Evolutionary conservation across 2,888 invertebrate genomes (phyloP), one percentile per base, ranked within the genome.

Genomic region (Lamellibrachia satsuma): DNA sequence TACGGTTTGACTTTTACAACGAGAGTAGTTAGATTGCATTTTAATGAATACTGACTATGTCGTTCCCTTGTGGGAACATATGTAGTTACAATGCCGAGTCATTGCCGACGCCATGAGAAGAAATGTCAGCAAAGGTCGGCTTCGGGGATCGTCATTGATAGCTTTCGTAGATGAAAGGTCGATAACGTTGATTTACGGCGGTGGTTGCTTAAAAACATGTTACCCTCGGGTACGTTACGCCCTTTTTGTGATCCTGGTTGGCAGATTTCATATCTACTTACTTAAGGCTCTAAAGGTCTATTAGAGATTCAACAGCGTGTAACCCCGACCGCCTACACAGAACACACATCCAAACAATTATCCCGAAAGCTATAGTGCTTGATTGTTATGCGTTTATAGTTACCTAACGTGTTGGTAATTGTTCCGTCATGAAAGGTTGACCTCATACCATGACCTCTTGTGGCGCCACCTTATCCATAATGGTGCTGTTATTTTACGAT

Each of bases 81-180:
- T 75, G 75, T 75, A n/a, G 75, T 75, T n/a, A 75, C 75, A 22
- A 4, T 22, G n/a, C 75, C 15, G 75, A 75, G 22, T 22, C 15
- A 22, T 75, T 22, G n/a, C 75, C 15, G 75, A 75, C 75, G n/a
- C 15, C n/a, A 75, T 3, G 75, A 22, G 75, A 4, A 75, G 15
- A 75, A 75, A 75, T 75, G 75, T 75, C 75, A 75, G 22, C 75
- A 75, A 75, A 75, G 75, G 75, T 75, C 75, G 22, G 75, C 75
- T 75, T n/a, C n/a, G 6, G 75, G 75, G 75, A 22, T 75, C n/a
- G 75, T 15, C 75, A 22, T 1, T 75, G 75, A 75, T 75, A n/a
- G 75, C 15, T 75, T 22, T 75, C 75, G 75, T 1, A 75, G 75
- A 75, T 75, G 75, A 75, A 75, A 22, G 75, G 75, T 75, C 55